Conservation (phyloP, 1,140 invertebrate genomes). For the Aphaenogaster rudis region DNA sequence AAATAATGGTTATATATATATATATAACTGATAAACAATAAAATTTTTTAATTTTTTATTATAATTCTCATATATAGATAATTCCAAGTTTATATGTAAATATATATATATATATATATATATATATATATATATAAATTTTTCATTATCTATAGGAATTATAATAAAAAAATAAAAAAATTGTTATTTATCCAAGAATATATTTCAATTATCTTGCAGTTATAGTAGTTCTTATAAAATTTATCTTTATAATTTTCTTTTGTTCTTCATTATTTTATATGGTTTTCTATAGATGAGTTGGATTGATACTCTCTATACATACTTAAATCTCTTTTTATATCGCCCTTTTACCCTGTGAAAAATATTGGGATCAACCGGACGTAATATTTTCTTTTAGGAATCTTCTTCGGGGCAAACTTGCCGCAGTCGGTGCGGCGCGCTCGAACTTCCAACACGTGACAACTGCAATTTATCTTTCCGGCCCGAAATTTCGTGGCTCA, state of each 20-base stretch:
- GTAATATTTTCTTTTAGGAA: conserved; percentile 81
- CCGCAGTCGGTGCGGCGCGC: conserved; percentile 38
- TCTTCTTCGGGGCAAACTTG: conserved; percentile 71
- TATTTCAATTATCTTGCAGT: not conserved
- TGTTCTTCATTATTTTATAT: not conserved
- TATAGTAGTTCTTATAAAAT: not conserved
- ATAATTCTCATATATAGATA: not conserved
- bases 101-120: not conserved
- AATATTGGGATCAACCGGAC: conserved; percentile 83
- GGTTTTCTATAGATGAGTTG: not conserved
- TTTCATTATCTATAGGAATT: not conserved
- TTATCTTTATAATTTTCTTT: not conserved
- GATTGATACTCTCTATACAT: not conserved
- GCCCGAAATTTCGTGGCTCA: conserved; percentile 56
- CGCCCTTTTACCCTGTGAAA: conserved; percentile 80
- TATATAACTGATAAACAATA: not conserved
- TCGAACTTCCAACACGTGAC: conserved; percentile 54
- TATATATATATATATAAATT: not conserved
- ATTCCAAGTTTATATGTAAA: not conserved
- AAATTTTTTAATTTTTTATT: not conserved
- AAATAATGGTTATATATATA: not conserved
- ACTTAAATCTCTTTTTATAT: conserved; percentile 74
- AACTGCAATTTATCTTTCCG: conserved; percentile 69
- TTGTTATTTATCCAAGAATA: not conserved
- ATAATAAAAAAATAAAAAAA: conserved; percentile 7